Conservation (phyloP, 2,888 invertebrate species). For the Melitaea athalia region DNA sequence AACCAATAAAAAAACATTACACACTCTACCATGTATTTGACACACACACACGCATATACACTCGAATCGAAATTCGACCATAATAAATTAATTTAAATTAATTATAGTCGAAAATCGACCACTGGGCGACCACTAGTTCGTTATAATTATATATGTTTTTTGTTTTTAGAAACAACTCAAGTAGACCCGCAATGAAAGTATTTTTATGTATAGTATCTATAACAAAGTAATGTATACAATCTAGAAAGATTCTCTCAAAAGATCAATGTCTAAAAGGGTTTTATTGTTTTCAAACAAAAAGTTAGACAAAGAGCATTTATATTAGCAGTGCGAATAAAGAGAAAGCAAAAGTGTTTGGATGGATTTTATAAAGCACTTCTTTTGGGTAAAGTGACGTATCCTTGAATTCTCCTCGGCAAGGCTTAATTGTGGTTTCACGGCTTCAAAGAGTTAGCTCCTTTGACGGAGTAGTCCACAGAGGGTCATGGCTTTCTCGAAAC, state of each 20-base stretch:
- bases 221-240: neutral
- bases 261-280: conserved; percentile 55
- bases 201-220: no score
- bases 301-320: conserved; percentile 45
- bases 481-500: conserved; percentile 56
- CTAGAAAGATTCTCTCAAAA: no score
- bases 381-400: conserved; percentile 67
- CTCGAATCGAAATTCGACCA: no score
- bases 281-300: conserved; percentile 51
- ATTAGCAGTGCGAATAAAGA: conserved; percentile 59
- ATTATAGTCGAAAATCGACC: no score
- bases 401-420: conserved; percentile 75
- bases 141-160: neutral
- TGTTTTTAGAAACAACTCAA: no score
- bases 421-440: conserved; percentile 77
- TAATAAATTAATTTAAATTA: no score
- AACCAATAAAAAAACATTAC: no score
- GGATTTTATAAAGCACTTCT: conserved; percentile 64
- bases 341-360: conserved; percentile 69
- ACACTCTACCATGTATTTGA: no score
- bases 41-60: no score
- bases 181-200: no score
- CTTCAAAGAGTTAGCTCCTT: conserved; percentile 78
- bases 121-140: no score
- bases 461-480: conserved; percentile 52